Conservation (phyloP, 2,113 vertebrate genomes). For the Motacilla alba region DNA sequence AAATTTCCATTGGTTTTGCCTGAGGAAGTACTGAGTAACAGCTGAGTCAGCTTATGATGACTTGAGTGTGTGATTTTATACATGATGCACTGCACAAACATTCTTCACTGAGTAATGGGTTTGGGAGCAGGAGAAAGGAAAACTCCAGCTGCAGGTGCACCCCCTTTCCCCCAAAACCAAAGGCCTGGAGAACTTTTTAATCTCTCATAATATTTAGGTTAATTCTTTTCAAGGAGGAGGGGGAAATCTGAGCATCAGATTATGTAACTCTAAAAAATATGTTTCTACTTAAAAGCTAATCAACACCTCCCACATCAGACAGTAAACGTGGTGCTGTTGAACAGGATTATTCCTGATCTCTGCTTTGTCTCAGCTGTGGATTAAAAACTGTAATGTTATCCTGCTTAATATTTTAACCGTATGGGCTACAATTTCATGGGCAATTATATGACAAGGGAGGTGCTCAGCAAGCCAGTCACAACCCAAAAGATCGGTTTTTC, state of each 20-base stretch:
- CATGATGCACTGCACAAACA: not conserved
- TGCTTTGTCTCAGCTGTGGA: conserved; percentile 67
- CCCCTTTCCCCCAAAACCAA: not conserved
- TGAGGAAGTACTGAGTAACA: conserved; percentile 29
- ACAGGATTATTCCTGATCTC: conserved; percentile 62
- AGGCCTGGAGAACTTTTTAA: not conserved
- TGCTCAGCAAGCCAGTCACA: conserved; percentile 7
- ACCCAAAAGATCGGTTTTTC: not conserved
- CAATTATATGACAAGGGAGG: conserved; percentile 50
- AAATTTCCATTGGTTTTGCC: not conserved
- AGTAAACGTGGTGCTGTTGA: conserved; percentile 36
- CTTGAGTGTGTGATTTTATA: not conserved
- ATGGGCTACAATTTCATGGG: conserved; percentile 58
- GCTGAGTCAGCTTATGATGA: conserved; percentile 33
- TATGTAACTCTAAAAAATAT: conserved; percentile 66
- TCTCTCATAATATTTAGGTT: conserved; percentile 57
- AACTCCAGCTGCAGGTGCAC: conserved; percentile 27
- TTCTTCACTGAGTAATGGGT: not conserved
- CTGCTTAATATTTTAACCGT: conserved; percentile 66
- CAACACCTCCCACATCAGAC: conserved; percentile 63
- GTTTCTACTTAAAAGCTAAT: conserved; percentile 66
- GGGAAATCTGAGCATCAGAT: conserved; percentile 27
- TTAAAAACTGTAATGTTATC: conserved; percentile 63
- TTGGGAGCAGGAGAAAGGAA: conserved; percentile 27
- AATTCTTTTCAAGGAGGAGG: conserved; percentile 5